phyloP scores from a whole-genome alignment of 2,797 vertebrate species.

The Falco concolor region DNA sequence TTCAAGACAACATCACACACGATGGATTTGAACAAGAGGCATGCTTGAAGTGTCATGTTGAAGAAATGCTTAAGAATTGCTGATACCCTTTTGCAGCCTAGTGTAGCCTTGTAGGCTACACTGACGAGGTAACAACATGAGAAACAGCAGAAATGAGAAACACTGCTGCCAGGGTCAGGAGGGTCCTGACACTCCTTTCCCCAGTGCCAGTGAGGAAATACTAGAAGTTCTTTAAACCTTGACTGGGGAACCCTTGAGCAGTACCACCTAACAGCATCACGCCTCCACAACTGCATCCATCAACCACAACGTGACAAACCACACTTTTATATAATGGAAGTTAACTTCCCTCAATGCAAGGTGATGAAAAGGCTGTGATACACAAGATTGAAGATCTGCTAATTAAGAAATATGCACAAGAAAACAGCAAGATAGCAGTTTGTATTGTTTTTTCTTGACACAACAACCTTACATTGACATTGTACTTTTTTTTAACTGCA shows the following conservation, averaged over 20 bases:
- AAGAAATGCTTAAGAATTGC: neutral
- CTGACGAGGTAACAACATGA: neutral
- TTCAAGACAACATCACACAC: neutral
- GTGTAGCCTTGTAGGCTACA: neutral
- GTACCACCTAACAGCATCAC: neutral
- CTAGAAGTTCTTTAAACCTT: neutral
- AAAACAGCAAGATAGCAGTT: neutral
- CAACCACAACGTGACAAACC: neutral
- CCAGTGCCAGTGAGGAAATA: neutral
- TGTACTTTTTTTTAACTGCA: neutral
- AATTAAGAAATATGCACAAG: neutral
- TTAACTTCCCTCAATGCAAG: neutral
- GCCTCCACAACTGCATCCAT: neutral
- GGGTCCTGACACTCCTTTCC: neutral
- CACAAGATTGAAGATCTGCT: neutral
- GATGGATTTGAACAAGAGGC: rapidly evolving
- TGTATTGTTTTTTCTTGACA: neutral
- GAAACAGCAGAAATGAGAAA: neutral
- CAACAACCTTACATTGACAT: neutral
- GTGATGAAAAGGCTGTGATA: neutral
- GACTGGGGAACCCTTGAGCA: neutral
- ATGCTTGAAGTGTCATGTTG: neutral
- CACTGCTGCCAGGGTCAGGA: neutral
- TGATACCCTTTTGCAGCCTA: neutral
- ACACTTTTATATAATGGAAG: neutral